A percentile compares a stretch with the other conserved stretches of the same genome.
These are phyloP conservation scores for Xiphophorus maculatus DNA, from an alignment of 2,113 vertebrate species.

Conservation along the genomic window DNA sequence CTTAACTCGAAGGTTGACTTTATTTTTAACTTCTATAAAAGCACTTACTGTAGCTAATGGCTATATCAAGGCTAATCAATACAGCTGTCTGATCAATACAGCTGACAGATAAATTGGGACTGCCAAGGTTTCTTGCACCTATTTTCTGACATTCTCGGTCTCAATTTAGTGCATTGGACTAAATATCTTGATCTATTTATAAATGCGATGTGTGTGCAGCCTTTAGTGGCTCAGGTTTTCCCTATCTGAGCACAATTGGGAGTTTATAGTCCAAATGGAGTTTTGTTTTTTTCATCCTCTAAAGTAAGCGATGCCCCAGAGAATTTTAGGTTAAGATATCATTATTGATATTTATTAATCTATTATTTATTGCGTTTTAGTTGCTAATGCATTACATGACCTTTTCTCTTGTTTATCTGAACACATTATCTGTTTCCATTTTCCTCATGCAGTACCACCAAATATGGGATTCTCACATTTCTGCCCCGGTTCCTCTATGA, in stretches of 20 bases:
- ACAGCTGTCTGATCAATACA: conserved; percentile 56
- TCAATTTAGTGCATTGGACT: conserved; percentile 63
- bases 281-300: conserved; percentile 46
- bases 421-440: neutral
- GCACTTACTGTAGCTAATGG: conserved; percentile 63
- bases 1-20: conserved; percentile 49
- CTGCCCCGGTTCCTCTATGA: conserved; percentile 99
- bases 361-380: neutral
- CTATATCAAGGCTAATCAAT: conserved; percentile 66
- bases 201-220: conserved; percentile 33
- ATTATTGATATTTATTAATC: conserved; percentile 28
- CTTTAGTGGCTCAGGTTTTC: conserved; percentile 23
- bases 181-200: conserved; percentile 33
- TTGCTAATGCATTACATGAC: conserved; percentile 27
- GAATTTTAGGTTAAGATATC: neutral
- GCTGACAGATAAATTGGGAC: conserved; percentile 43
- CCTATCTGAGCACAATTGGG: conserved; percentile 23
- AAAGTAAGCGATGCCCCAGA: conserved; percentile 20
- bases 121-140: conserved; percentile 53
- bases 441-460: conserved; percentile 88
- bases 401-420: neutral
- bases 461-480: conserved; percentile 97
- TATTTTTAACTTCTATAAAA: conserved; percentile 69
- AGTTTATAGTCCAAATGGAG: conserved; percentile 44
- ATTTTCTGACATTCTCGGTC: conserved; percentile 50